Evolutionary conservation across 2,797 vertebrate species (phyloP), one percentile per base, ranked within the genome.

Genomic region (Brotula barbata): DNA sequence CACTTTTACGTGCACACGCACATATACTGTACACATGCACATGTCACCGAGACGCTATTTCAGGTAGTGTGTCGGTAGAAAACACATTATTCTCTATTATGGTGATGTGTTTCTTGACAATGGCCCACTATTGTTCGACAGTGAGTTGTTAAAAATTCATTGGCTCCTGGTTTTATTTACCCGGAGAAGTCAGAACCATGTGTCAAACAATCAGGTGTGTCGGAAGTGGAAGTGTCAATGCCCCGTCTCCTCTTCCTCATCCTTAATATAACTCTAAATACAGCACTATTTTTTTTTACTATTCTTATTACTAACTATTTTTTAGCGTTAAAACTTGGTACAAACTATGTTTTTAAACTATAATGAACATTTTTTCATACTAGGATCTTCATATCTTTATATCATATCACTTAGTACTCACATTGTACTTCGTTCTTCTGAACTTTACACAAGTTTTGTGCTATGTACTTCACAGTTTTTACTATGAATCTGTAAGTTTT

Each of bases 31-130:
- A 22, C 22, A 17, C 13, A 19, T 5, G 48, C 40, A 44, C 36
- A 45, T 44, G 14, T 21, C 36, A 22, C 49, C 19, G 12, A 34
- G 36, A 54, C 15, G n/a, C 28, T 23, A 31, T 63, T 62, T 58
- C 55, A 79, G 61, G 55, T 58, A 33, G 28, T 2, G 14, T 64
- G 48, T 31, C 33, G 37, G 44, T 31, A 44, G 5, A 40, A 52
- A 68, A 68, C 58, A 77, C 75, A 84, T 80, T 63, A 80, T 75
- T 79, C 62, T 66, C 59, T 51, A 76, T 80, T 74, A 81, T 28
- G 54, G 25, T 71, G 76, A 80, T 68, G 59, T 53, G 59, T 46
- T 72, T 33, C 51, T 45, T 78, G 74, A 86, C 67, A 81, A 43
- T 46, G 15, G 59, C 39, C 73, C 77, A 83, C 82, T 84, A 82